Conservation (phyloP, 2,888 invertebrate genomes). For the Eretmocerus hayati region DNA sequence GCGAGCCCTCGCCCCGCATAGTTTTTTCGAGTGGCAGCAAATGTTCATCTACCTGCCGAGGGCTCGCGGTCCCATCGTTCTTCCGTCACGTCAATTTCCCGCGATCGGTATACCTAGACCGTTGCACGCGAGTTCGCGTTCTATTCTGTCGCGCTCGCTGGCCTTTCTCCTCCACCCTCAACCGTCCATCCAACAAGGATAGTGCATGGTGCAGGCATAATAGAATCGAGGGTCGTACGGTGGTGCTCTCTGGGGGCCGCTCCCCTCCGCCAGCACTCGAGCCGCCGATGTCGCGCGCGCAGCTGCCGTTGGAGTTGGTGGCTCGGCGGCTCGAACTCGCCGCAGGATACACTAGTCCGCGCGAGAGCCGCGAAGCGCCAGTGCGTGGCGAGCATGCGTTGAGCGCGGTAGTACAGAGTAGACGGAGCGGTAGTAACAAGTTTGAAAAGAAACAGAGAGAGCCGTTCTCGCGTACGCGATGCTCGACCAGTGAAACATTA, state of each 20-base stretch:
- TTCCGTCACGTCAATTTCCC: neutral
- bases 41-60: no score
- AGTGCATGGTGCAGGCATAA: no score
- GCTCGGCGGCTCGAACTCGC: neutral
- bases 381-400: conserved; percentile 28
- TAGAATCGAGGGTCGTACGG: conserved; percentile 8
- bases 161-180: neutral
- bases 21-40: neutral
- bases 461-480: neutral
- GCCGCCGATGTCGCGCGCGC: neutral
- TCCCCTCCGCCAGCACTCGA: conserved; percentile 8
- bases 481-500: neutral
- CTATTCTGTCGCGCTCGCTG: conserved; percentile 1
- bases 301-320: neutral
- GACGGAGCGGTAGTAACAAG: no score
- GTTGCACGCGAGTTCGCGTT: conserved; percentile 1
- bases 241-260: conserved; percentile 19
- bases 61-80: neutral
- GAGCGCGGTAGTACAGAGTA: conserved; percentile 13
- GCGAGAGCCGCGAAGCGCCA: conserved; percentile 22
- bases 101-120: neutral
- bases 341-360: conserved; percentile 22
- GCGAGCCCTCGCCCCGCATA: neutral
- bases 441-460: no score
- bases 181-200: no score